These are phyloP conservation scores for Drosophila acutilabella DNA, from an alignment of 2,888 invertebrate genomes.

Conservation along the genomic window DNA sequence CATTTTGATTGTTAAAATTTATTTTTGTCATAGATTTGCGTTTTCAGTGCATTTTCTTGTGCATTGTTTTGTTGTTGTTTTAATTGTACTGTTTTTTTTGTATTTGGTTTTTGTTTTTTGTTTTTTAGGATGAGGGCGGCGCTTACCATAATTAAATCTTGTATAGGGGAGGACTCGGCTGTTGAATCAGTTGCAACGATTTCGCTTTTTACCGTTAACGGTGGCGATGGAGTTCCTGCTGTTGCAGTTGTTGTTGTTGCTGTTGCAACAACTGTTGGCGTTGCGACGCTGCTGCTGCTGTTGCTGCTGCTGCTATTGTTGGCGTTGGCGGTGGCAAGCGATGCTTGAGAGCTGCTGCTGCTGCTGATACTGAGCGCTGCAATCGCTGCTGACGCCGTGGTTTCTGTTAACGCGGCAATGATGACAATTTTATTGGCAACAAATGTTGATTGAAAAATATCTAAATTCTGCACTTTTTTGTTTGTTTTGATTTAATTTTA, in stretches of 20 bases:
- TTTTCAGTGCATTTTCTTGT: slow-evolving; percentile 59
- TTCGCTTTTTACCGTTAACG: slow-evolving; percentile 71
- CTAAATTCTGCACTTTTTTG: slow-evolving; percentile 55
- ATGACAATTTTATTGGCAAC: slow-evolving; percentile 80
- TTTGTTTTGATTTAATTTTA: slow-evolving; percentile 20
- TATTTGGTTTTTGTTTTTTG: slow-evolving; percentile 37
- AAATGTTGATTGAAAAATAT: slow-evolving; percentile 73
- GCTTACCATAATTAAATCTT: slow-evolving; percentile 84
- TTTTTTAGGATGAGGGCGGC: slow-evolving; percentile 65
- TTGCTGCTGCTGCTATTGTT: slow-evolving; percentile 35
- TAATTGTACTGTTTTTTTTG: slow-evolving; percentile 38
- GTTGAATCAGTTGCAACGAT: slow-evolving; percentile 69
- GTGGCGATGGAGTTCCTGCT: slow-evolving; percentile 49
- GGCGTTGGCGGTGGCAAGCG: slow-evolving; percentile 65
- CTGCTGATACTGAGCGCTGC: slow-evolving; percentile 81
- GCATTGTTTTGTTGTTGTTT: slow-evolving; percentile 40
- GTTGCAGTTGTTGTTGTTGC: slow-evolving; percentile 43
- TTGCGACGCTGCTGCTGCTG: slow-evolving; percentile 42
- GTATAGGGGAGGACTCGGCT: slow-evolving; percentile 76
- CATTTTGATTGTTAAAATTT: slow-evolving; percentile 24
- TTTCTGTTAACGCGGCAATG: slow-evolving; percentile 83
- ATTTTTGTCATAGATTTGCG: slow-evolving; percentile 24
- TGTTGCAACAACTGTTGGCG: slow-evolving; percentile 41
- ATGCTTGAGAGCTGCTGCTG: slow-evolving; percentile 78
- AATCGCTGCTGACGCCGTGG: slow-evolving; percentile 78